A percentile compares a stretch with the other conserved stretches of the same genome.
These are phyloP conservation scores for Stomatorhinus walkeri DNA, from an alignment of 2,797 vertebrate genomes.

Conservation along the genomic window DNA sequence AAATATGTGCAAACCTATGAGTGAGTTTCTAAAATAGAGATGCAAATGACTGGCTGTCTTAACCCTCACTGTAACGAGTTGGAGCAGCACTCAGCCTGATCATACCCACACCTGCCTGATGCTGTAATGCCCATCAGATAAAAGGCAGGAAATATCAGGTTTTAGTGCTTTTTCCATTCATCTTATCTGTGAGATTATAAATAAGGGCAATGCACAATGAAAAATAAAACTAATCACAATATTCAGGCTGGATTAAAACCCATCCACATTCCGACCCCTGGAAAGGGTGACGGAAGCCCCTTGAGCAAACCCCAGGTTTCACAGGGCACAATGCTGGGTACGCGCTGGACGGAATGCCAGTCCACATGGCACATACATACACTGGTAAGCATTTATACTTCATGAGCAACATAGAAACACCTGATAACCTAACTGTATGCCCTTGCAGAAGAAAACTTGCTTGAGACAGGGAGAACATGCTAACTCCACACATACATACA, in stretches of 20 bases:
- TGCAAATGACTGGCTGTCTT: background rate
- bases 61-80: background rate
- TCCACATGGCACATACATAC: background rate
- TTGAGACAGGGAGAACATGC: background rate
- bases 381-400: background rate
- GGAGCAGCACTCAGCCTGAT: background rate
- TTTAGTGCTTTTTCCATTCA: background rate
- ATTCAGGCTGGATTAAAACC: background rate
- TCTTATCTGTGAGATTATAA: background rate
- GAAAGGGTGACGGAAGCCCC: background rate
- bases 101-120: background rate
- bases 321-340: background rate
- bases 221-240: background rate
- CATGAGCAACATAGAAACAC: background rate
- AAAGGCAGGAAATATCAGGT: background rate
- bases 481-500: background rate
- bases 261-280: background rate
- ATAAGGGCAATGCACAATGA: background rate
- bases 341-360: background rate
- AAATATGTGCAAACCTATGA: background rate
- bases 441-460: background rate
- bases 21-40: background rate
- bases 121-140: background rate
- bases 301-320: background rate
- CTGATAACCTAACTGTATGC: background rate